These are phyloP conservation scores for Acronicta psi DNA, from an alignment of 2,888 invertebrate genomes.

Conservation along the genomic window DNA sequence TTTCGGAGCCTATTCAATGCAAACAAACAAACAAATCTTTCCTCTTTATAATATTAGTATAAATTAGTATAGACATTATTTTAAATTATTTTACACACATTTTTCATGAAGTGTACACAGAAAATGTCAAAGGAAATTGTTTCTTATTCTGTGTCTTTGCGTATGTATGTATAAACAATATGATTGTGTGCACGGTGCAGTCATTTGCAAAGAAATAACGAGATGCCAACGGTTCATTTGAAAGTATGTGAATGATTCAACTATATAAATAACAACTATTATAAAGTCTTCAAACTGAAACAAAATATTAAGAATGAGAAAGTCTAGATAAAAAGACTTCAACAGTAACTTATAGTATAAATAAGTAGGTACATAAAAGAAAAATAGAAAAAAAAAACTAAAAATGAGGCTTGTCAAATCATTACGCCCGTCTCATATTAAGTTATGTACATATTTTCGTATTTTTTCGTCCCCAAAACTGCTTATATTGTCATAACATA, in stretches of 20 bases:
- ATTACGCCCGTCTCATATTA: conserved; percentile 18
- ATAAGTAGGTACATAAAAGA: neutral
- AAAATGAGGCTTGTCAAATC: conserved; percentile 17
- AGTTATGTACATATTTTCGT: conserved; percentile 40
- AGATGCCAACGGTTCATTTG: neutral
- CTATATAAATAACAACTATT: neutral
- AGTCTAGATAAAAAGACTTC: neutral
- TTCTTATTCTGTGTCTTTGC: neutral
- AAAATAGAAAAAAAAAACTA: conserved; percentile 1
- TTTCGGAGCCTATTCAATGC: too few species aligned
- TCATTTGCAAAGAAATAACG: neutral
- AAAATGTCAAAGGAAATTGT: neutral
- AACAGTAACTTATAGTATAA: neutral
- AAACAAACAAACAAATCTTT: too few species aligned
- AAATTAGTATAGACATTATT: too few species aligned
- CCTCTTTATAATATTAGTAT: too few species aligned
- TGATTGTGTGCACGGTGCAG: neutral
- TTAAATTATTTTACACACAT: too few species aligned
- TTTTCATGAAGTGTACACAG: neutral
- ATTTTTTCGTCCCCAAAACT: conserved; percentile 22
- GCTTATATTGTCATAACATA: conserved; percentile 22
- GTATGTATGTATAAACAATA: neutral
- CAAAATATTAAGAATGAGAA: too few species aligned
- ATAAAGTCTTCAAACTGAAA: too few species aligned
- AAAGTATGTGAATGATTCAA: neutral